These are phyloP conservation scores for Pterois miles DNA, from an alignment of 2,797 vertebrate genomes.

Conservation along the genomic window DNA sequence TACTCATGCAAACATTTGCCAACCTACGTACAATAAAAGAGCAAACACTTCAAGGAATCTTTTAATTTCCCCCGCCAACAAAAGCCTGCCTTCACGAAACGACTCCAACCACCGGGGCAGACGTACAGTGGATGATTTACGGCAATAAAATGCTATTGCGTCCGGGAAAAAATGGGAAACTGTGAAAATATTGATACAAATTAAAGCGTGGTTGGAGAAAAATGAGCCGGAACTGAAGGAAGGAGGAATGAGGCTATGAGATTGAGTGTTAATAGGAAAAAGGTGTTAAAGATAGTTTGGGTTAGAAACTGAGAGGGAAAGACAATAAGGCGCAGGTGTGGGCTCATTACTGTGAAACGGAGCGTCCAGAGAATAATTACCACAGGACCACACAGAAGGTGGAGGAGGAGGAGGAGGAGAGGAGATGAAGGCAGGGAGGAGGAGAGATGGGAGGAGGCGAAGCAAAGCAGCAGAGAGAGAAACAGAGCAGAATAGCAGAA, in stretches of 20 bases:
- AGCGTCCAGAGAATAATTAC: constrained; percentile 57
- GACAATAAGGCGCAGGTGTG: constrained; percentile 73
- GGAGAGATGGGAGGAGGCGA: constrained; percentile 1
- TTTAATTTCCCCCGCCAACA: constrained; percentile 82
- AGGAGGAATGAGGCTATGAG: constrained; percentile 34
- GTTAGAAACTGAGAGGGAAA: constrained; percentile 65
- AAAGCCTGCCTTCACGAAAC: constrained; percentile 77
- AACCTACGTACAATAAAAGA: constrained; percentile 61
- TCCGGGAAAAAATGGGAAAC: constrained; percentile 67
- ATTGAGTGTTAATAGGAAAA: constrained; percentile 75
- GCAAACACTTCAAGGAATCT: constrained; percentile 68
- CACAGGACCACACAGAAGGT: constrained; percentile 67
- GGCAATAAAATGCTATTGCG: constrained; percentile 74
- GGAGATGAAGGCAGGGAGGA: constrained; percentile 34
- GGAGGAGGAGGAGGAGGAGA: constrained; percentile 23
- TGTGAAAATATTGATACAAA: constrained; percentile 82
- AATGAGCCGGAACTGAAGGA: constrained; percentile 34
- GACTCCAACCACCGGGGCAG: constrained; percentile 45
- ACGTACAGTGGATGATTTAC: constrained; percentile 74
- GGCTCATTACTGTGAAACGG: constrained; percentile 68
- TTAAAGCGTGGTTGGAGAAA: constrained; percentile 57
- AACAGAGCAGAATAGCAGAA: too few relatives aligned
- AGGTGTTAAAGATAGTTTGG: constrained; percentile 65
- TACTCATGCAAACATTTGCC: constrained; percentile 56
- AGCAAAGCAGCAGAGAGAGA: not conserved